Evolutionary conservation across 53 echinoderm and acorn worm species (phyloP).

Genomic region (Holothuria leucospilota): DNA sequence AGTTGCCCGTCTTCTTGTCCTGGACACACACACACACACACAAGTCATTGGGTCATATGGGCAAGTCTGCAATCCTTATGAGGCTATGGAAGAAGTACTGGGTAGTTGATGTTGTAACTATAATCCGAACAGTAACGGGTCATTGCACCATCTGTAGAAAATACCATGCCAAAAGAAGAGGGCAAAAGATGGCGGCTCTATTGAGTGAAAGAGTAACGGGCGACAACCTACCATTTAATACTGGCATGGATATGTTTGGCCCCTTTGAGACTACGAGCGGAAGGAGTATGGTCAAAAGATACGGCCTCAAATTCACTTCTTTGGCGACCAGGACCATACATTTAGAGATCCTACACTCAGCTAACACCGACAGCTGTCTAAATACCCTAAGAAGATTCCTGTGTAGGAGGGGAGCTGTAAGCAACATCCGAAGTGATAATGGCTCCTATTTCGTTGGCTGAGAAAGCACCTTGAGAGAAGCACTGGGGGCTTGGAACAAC

Average conservation of each 20-base stretch:
- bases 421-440: no score
- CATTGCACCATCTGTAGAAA: constrained; percentile 50
- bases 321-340: constrained; percentile 58
- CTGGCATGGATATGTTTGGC: constrained; percentile 60
- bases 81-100: constrained; percentile 50
- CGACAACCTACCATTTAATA: constrained; percentile 58
- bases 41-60: constrained; percentile 39
- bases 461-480: constrained; percentile 28
- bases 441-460: constrained; percentile 56
- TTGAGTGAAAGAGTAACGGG: constrained; percentile 49
- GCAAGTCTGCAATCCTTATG: constrained; percentile 49
- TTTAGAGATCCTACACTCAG: constrained; percentile 45
- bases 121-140: constrained; percentile 17
- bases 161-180: constrained; percentile 18
- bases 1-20: constrained; percentile 17
- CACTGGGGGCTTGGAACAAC: constrained; percentile 24
- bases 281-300: constrained; percentile 67
- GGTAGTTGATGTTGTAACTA: constrained; percentile 38
- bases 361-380: constrained; percentile 62
- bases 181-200: constrained; percentile 62
- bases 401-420: no score
- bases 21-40: constrained; percentile 44
- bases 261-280: no score
- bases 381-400: no score
- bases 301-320: constrained; percentile 72